These are phyloP conservation scores for Augochlora pura DNA, from an alignment of 1,140 invertebrate species.

Conservation along the genomic window DNA sequence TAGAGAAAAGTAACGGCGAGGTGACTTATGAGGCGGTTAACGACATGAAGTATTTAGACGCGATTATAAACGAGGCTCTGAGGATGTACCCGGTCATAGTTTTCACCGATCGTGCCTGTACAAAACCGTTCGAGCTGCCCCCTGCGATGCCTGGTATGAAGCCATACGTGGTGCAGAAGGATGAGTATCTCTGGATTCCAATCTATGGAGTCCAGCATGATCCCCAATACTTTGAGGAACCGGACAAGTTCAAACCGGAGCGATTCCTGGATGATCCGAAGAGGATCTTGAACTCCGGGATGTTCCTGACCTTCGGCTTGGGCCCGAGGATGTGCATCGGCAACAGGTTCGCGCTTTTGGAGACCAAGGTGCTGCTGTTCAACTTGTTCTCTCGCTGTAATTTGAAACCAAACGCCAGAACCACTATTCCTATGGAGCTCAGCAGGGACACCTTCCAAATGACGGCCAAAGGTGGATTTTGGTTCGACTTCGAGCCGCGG, in stretches of 20 bases:
- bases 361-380: conserved; percentile 79
- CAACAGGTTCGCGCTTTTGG: conserved; percentile 81
- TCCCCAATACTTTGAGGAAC: conserved; percentile 79
- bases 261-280: conserved; percentile 79
- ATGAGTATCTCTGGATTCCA: conserved; percentile 73
- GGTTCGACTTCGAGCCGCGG: conserved; percentile 63
- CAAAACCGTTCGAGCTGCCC: conserved; percentile 55
- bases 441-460: conserved; percentile 55
- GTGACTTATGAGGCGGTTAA: conserved; percentile 73
- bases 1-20: conserved; percentile 71
- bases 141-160: conserved; percentile 61
- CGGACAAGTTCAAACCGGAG: conserved; percentile 80
- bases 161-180: conserved; percentile 15
- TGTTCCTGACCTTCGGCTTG: conserved; percentile 73
- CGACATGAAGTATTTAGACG: conserved; percentile 73
- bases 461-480: conserved; percentile 65
- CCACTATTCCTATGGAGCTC: conserved; percentile 64
- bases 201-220: conserved; percentile 77
- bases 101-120: conserved; percentile 34
- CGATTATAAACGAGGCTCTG: conserved; percentile 63
- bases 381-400: conserved; percentile 81
- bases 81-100: conserved; percentile 42
- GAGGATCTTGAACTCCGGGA: conserved; percentile 51
- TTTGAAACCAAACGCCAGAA: conserved; percentile 74
- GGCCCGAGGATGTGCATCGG: conserved; percentile 79